Conservation (phyloP, 2,888 invertebrate genomes). For the Laspeyria flexula region DNA sequence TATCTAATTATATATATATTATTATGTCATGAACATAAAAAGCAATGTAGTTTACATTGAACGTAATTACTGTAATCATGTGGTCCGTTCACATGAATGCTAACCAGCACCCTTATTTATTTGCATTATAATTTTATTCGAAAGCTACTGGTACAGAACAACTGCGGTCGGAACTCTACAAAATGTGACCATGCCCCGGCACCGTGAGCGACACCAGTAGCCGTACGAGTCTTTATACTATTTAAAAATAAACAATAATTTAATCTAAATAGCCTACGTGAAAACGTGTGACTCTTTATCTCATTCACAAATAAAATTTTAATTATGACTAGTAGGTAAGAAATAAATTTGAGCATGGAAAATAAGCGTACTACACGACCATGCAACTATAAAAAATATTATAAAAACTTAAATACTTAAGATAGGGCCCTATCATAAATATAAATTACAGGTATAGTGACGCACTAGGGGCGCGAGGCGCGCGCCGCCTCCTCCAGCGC, state of each 20-base stretch:
- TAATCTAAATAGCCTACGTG: slow-evolving; percentile 69
- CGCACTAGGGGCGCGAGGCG: slow-evolving; percentile 80
- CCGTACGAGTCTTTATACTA: slow-evolving; percentile 26
- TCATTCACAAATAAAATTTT: slow-evolving; percentile 71
- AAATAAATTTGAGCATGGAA: slow-evolving; percentile 85
- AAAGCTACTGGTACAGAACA: slow-evolving; percentile 41
- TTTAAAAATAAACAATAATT: slow-evolving; percentile 64
- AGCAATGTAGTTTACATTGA: slow-evolving; percentile 61
- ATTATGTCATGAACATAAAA: slow-evolving; percentile 74
- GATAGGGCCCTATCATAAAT: slow-evolving; percentile 64
- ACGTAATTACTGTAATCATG: slow-evolving; percentile 58
- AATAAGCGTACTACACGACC: slow-evolving; percentile 80
- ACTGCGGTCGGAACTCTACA: slow-evolving; percentile 6
- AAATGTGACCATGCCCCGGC: background rate
- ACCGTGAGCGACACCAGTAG: slow-evolving; percentile 21
- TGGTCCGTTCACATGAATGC: slow-evolving; percentile 63
- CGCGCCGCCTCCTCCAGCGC: slow-evolving; percentile 94
- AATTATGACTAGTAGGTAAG: slow-evolving; percentile 84
- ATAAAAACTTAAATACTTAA: slow-evolving; percentile 69
- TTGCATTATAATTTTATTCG: slow-evolving; percentile 40
- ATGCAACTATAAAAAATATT: slow-evolving; percentile 83
- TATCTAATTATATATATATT: slow-evolving; percentile 56
- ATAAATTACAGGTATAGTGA: slow-evolving; percentile 69
- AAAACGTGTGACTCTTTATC: slow-evolving; percentile 53
- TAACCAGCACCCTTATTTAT: slow-evolving; percentile 68